phyloP scores from a whole-genome alignment of 2,888 invertebrate genomes.

The Hypsopygia costalis region DNA sequence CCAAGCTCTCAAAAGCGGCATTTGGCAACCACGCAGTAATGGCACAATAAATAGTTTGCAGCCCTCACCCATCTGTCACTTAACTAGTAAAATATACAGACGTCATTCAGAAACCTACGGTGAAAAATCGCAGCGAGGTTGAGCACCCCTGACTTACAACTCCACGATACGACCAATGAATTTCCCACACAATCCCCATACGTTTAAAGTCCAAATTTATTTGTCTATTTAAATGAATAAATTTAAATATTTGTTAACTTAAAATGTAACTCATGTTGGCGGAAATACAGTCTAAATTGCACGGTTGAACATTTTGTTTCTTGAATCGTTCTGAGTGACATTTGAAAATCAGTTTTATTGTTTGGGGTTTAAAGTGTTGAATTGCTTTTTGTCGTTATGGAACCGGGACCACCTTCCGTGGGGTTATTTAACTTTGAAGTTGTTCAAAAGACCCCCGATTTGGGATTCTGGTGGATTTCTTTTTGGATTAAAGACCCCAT shows the following conservation, averaged over 20 bases:
- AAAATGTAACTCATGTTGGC: constrained; percentile 79
- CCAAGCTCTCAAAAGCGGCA: constrained; percentile 49
- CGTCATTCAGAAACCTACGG: constrained; percentile 67
- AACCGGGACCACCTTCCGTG: constrained; percentile 22
- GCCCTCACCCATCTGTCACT: constrained; percentile 77
- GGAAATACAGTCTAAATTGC: constrained; percentile 80
- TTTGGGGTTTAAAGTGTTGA: constrained; percentile 27
- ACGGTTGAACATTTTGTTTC: constrained; percentile 70
- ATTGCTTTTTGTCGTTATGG: constrained; percentile 18
- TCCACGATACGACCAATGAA: constrained; percentile 9
- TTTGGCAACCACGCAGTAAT: constrained; percentile 71
- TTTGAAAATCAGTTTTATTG: constrained; percentile 43
- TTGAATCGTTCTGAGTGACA: constrained; percentile 34
- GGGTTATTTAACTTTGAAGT: constrained; percentile 79
- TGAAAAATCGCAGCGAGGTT: constrained; percentile 69
- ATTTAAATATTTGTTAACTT: constrained; percentile 80
- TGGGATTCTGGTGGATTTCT: constrained; percentile 76
- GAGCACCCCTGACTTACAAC: constrained; percentile 53
- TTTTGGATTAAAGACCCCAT: constrained; percentile 77
- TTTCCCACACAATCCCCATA: constrained; percentile 18
- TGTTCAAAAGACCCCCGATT: constrained; percentile 76
- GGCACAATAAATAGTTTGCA: constrained; percentile 76
- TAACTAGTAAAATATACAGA: constrained; percentile 79
- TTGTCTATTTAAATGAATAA: constrained; percentile 52
- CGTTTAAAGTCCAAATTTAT: constrained; percentile 45